Evolutionary conservation across 2,797 vertebrate species (phyloP), one percentile per base, ranked within the genome.

Genomic region (Myripristis jacobus): DNA sequence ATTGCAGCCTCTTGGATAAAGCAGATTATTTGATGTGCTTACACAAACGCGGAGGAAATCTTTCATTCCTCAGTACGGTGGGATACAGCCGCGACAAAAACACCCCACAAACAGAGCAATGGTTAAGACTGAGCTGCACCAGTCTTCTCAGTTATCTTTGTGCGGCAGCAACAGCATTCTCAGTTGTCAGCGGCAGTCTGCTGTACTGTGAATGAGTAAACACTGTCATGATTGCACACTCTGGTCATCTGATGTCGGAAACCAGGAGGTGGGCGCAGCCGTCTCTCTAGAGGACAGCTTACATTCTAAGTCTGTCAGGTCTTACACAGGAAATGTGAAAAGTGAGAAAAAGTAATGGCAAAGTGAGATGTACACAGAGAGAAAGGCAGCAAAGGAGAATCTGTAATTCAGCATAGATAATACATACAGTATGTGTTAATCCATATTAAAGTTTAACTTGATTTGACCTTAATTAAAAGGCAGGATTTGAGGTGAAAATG

Each of bases 11-110:
- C 36, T 44, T 46, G 54, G 44, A 68, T 24, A 41, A 68, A 58
- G 54, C 57, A 21, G 46, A 59, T 51, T 48, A 41, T 48, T 56
- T 47, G 48, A 53, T 64, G 48, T 24, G 48, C 22, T 53, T 25
- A 38, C 31, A 52, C 19, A 47, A 46, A 24, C 22, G 19, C 27
- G 16, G 64, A 47, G 53, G 53, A 27, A 43, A 43, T 25, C 11
- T 12, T 13, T 52, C 34, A 43, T 34, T 43, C 31, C n/a, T 47
- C 52, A 34, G n/a, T 34, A 10, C n/a, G 31, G 22, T 22, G 29
- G 22, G 19, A 47, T 41, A 24, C 55, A 38, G 12, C 31, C 3
- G n/a, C 6, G 61, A 66, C 3, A n/a, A 22, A 19, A 21, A 29
- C 48, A 29, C 48, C 24, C 18, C n/a, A 41, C 67, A 29, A 57